Percentiles rank a stretch among this genome's conserved stretches.
These are phyloP conservation scores for Brotula barbata DNA, from an alignment of 2,797 vertebrate species.

Conservation along the genomic window DNA sequence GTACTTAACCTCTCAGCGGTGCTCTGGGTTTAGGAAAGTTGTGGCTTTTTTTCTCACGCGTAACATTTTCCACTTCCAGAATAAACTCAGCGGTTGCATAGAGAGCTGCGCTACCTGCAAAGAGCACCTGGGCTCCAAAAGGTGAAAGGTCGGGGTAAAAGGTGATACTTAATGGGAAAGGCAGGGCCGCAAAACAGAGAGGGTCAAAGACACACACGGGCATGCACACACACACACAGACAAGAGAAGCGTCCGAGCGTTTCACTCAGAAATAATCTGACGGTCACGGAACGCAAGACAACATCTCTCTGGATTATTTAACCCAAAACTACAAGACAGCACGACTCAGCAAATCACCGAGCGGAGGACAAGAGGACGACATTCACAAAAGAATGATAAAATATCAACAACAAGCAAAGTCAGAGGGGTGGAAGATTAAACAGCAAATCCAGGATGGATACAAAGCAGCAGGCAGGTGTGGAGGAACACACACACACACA, in stretches of 20 bases:
- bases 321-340: constrained; percentile 18
- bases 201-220: constrained; percentile 6
- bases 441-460: too few relatives aligned
- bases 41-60: too few relatives aligned
- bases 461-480: constrained; percentile 18
- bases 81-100: neutral
- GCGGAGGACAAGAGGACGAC: too few relatives aligned
- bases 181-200: constrained; percentile 38
- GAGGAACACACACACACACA: neutral
- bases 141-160: constrained; percentile 58
- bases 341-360: constrained; percentile 8
- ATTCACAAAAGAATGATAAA: constrained; percentile 44
- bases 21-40: too few relatives aligned
- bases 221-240: constrained; percentile 19
- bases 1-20: too few relatives aligned
- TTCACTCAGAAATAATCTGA: constrained; percentile 26
- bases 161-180: constrained; percentile 45
- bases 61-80: neutral
- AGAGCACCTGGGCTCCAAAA: constrained; percentile 32
- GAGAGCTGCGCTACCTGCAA: neutral
- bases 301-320: constrained; percentile 21
- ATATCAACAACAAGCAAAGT: constrained; percentile 44
- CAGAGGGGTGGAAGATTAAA: neutral
- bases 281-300: constrained; percentile 33
- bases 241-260: constrained; percentile 29